Conservation (phyloP, 2,888 invertebrate species). For the Galerucella pusilla region DNA sequence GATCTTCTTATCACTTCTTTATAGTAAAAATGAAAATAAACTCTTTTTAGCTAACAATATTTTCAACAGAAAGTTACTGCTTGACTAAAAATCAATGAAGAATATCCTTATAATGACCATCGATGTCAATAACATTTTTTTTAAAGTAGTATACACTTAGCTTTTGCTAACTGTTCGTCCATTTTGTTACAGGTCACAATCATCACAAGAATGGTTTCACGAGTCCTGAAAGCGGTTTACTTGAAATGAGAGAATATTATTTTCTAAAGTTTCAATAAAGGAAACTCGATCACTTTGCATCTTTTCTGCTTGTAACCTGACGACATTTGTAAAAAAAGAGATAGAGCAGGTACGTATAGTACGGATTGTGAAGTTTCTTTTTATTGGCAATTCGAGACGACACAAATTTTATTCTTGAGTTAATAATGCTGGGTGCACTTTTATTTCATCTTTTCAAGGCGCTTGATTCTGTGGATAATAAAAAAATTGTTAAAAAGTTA, state of each 20-base stretch:
- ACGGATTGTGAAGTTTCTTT: neutral
- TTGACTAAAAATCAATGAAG: too few species aligned
- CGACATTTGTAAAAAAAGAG: neutral
- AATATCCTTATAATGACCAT: too few species aligned
- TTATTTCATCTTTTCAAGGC: too few species aligned
- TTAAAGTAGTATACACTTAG: neutral
- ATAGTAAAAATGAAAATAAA: too few species aligned
- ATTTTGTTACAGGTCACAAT: neutral
- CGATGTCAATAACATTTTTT: neutral
- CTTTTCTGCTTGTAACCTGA: conserved; percentile 2
- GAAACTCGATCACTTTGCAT: conserved; percentile 14
- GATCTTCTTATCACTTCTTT: too few species aligned
- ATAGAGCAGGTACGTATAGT: neutral
- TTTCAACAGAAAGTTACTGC: too few species aligned
- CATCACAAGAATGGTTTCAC: neutral
- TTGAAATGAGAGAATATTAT: conserved; percentile 15
- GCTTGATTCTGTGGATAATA: too few species aligned
- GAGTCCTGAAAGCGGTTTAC: neutral
- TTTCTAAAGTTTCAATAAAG: conserved; percentile 16
- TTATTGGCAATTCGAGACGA: conserved; percentile 3
- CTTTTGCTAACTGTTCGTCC: neutral
- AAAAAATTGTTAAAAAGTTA: too few species aligned
- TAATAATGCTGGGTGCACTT: neutral
- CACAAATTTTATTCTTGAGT: neutral
- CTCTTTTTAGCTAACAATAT: too few species aligned